Evolutionary conservation across 2,888 invertebrate species (phyloP), one percentile per base, ranked within the genome.

Genomic region (Cryptosula pallasiana): DNA sequence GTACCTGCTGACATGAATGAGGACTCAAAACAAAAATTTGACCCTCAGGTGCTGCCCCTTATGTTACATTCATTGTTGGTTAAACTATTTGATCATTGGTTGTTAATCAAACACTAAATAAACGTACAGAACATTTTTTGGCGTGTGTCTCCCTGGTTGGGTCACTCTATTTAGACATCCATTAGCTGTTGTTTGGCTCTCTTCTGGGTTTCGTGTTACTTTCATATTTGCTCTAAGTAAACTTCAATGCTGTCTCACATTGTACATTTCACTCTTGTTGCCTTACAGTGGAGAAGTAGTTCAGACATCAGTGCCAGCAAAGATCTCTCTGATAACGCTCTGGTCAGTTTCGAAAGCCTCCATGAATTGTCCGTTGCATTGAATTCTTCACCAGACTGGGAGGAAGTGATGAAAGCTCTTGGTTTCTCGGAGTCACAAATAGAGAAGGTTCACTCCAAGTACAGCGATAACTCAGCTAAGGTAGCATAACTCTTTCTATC

Each of bases 401-500:
- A 63, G 9, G 9, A 5, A 13, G 32, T 34, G 29, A 25, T 63
- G 20, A 27, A 27, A 32, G 63, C 63, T 29, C 63, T 63, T 5
- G 63, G 63, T 5, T 63, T 63, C n/a, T 63, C 63, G 32, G 25
- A 63, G 13, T 16, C 13, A 2, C 63, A 63, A 32, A 63, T 32
- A 3, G 9, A 9, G 9, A 63, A 32, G 32, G 13, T 29, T 63
- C 25, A 63, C 9, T 29, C 13, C 29, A 63, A 63, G 27, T 63
- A 63, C n/a, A 13, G 29, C 25, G 63, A 63, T 32, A 32, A 27
- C 3, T 27, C 32, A 5, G 27, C 32, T 13, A 63, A 27, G 32
- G 63, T 63, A 63, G 63, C 45, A 45, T 13, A 45, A 20, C 45
- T n/a, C n/a, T n/a, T n/a, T n/a, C n/a, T n/a, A n/a, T n/a, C n/a